Base-by-base conservation (phyloP, 2,113 vertebrate species). In the Sterna hirundo region DNA sequence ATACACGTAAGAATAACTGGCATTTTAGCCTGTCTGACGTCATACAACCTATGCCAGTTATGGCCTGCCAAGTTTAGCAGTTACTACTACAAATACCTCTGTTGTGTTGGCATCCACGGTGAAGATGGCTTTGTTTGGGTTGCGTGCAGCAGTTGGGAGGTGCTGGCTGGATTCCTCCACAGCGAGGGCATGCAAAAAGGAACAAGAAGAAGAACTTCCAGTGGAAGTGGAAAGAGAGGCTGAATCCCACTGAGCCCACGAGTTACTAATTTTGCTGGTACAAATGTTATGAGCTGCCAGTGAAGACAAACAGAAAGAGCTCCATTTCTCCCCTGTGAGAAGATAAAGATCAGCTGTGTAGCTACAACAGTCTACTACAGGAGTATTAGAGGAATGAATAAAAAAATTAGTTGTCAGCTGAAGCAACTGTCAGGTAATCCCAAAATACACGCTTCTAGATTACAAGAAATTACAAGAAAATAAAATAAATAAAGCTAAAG, bases 101-200 rank as follows among this genome's bases (percentile, higher is more conserved):
- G 97, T 97, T 55, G 98, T 99, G 96, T 91, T 97, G 88, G 89
- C 80, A 29, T 98, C 96, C 72, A 99, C 97, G 0, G 98, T 98
- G 60, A 99, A 98, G 81, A 99, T 36, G 9, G 98, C 98, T 97
- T 98, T 99, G 97, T 98, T 98, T 27, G 98, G 98, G 88, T 97
- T 98, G 51, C 95, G 95, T 44, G 97, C 95, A 15, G 97, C 90
- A n/a, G 96, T 85, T 2, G 96, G 91, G 30, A 96, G 88, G 12
- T 93, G 81, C 25, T 98, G 97, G 11, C 54, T 87, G 57, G 96
- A 84, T 42, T 96, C 97, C 80, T 97, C 97, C 10, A 74, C 82
- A 32, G 96, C 36, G 4, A 99, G 66, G 47, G 92, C 80, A 23
- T 62, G 95, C 42, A 98, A 96, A 88, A 99, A 95, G n/a, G 97